Evolutionary conservation across 2,113 vertebrate species (phyloP), one percentile per base, ranked within the genome.

Genomic region (Arvicanthis niloticus): DNA sequence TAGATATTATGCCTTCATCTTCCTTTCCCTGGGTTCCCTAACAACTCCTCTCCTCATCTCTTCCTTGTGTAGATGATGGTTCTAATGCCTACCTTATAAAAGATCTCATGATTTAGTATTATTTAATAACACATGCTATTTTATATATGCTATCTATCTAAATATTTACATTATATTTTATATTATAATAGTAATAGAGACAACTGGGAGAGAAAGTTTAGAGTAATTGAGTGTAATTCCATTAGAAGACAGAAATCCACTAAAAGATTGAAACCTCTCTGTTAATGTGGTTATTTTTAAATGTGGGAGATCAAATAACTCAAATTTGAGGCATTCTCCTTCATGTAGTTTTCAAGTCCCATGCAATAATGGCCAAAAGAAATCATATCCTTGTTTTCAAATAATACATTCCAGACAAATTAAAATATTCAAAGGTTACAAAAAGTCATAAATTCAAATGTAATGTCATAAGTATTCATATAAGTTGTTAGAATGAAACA

Each of bases 401-500:
- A 84, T 58, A 67, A 65, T 58, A 19, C 1, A 60, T 45, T 72
- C 22, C 56, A 80, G 48, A 53, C 48, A 37, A 40, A 88, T 86
- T 92, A 42, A 77, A 92, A 73, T 24, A 0, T 76, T 16, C 16
- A 75, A 89, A 34, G 65, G 22, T 17, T 45, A 17, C 45, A 96
- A 92, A 77, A 5, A 40, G 10, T 51, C 29, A 45, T 68, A n/a
- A 13, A 37, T 90, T 88, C 92, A 96, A 73, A 37, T 81, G 11
- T 31, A 76, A 0, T 51, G 22, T n/a, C 26, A 70, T 89, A 6
- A 73, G 26, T 68, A 77, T 24, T 82, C 53, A 81, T 48, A 89
- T 65, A 97, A 84, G 9, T 88, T 84, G 37, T 48, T 19, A 87
- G 68, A 85, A 80, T 53, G n/a, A 82, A 81, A 91, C 78, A 88